Evolutionary conservation across 2,113 vertebrate genomes (phyloP), one percentile per base, ranked within the genome.

Genomic region (Leptosomus discolor): DNA sequence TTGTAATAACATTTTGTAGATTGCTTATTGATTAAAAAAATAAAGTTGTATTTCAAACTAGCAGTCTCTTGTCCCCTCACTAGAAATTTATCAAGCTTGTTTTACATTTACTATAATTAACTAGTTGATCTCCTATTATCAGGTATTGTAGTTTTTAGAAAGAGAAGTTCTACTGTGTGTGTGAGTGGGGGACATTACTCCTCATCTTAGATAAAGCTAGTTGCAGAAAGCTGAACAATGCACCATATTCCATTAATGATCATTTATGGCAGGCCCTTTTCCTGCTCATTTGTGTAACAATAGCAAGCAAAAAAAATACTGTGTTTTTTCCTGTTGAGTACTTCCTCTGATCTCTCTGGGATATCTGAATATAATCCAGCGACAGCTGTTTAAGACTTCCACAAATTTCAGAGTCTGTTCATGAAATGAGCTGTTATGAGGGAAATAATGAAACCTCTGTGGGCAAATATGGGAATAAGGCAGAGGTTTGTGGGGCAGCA

Each of bases 1-100:
- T 93, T 97, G 95, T 98, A 98, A 98, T 97, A 97, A 96, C 97
- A 84, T 95, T 98, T 98, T 98, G 97, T 98, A 98, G 97, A 98
- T 97, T 97, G 94, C 88, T 46, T 98, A 98, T 98, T 98, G 97
- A 98, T 97, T 97, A 95, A 90, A 97, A 95, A 97, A 98, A 98
- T 98, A 98, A 98, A 98, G 93, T 88, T 97, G 95, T 97, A 96
- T 97, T 98, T 98, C 96, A 97, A 96, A 92, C 84, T 58, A 92
- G 64, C 94, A 74, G 65, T 88, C 95, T 95, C 90, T 53, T 90
- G 86, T 97, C 39, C 26, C 24, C 50, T 88, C 22, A 34, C 54
- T 82, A 41, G 85, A 94, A 85, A 70, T 91, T 48, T 73, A 63
- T 82, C 64, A 90, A 88, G 76, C 39, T 92, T 41, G 37, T 34